A percentile compares a stretch with the other conserved stretches of the same genome.
phyloP scores from a whole-genome alignment of 1,140 invertebrate species.

The Mya arenaria region DNA sequence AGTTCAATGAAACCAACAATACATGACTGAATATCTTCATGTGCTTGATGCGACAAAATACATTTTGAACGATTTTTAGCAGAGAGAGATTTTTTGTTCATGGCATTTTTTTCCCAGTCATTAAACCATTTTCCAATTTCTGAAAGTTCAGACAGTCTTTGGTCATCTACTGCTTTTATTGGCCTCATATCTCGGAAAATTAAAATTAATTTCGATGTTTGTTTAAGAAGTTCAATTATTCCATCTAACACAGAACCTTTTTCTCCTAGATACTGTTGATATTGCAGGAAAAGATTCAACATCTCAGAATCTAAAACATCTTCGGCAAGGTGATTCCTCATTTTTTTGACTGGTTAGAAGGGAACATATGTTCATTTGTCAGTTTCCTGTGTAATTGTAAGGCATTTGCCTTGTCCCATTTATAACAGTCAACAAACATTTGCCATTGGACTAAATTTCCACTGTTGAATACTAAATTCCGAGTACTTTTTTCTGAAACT shows the following conservation, averaged over 20 bases:
- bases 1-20: conserved; percentile 7
- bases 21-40: conserved; percentile 10
- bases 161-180: neutral
- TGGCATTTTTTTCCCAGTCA: neutral
- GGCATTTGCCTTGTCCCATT: neutral
- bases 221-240: conserved; percentile 18
- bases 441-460: no score
- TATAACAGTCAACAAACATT: no score
- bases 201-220: conserved; percentile 28
- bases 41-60: neutral
- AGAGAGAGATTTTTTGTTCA: neutral
- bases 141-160: neutral
- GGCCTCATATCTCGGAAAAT: conserved; percentile 43
- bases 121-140: neutral
- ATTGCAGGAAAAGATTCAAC: conserved; percentile 25
- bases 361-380: neutral
- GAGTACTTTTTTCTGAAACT: no score
- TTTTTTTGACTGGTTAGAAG: no score
- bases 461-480: no score
- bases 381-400: neutral
- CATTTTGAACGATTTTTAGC: neutral
- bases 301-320: conserved; percentile 48
- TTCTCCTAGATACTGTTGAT: conserved; percentile 10
- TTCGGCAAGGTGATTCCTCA: conserved; percentile 53
- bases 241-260: conserved; percentile 43